Evolutionary conservation across 2,888 invertebrate genomes (phyloP).

Genomic region (Nyleta sp.): DNA sequence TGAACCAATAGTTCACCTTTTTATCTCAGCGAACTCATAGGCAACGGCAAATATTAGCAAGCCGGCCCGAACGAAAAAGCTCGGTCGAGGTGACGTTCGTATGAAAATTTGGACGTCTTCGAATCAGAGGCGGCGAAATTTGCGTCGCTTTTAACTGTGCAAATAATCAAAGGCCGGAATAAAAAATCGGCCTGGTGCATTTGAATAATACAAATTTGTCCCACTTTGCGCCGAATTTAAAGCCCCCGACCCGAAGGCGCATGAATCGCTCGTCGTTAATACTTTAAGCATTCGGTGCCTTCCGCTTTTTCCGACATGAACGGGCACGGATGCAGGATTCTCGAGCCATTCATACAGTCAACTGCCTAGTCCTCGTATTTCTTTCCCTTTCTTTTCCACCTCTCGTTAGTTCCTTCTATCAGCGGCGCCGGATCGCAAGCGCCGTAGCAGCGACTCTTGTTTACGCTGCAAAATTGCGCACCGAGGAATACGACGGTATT

Average conservation of each 20-base stretch:
- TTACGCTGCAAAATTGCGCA: slow-evolving; percentile 68
- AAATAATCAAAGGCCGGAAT: slow-evolving; percentile 4
- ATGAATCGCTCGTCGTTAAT: slow-evolving; percentile 45
- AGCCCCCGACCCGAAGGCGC: slow-evolving; percentile 1
- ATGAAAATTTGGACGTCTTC: slow-evolving; percentile 27
- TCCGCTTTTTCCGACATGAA: slow-evolving; percentile 23
- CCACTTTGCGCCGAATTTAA: slow-evolving; percentile 18
- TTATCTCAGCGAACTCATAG: slow-evolving; percentile 55
- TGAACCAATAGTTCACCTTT: slow-evolving; percentile 29
- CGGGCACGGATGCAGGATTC: slow-evolving; percentile 22
- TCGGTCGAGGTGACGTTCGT: no score
- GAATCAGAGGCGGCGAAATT: not conserved
- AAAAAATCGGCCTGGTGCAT: slow-evolving; percentile 7
- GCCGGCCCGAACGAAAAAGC: slow-evolving; percentile 33
- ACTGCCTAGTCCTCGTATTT: slow-evolving; percentile 35
- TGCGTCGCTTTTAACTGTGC: not conserved
- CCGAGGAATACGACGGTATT: slow-evolving; percentile 67
- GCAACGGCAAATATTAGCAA: slow-evolving; percentile 62
- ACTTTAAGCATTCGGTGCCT: slow-evolving; percentile 36
- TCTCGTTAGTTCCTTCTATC: slow-evolving; percentile 49
- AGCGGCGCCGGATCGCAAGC: slow-evolving; percentile 41
- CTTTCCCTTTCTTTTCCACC: slow-evolving; percentile 43
- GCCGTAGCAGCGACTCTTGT: slow-evolving; percentile 63
- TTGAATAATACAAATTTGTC: slow-evolving; percentile 34
- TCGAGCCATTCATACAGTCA: slow-evolving; percentile 35